Percentiles rank a stretch among this genome's conserved stretches.
phyloP scores from a whole-genome alignment of 2,797 vertebrate genomes.

The Manis pentadactyla region DNA sequence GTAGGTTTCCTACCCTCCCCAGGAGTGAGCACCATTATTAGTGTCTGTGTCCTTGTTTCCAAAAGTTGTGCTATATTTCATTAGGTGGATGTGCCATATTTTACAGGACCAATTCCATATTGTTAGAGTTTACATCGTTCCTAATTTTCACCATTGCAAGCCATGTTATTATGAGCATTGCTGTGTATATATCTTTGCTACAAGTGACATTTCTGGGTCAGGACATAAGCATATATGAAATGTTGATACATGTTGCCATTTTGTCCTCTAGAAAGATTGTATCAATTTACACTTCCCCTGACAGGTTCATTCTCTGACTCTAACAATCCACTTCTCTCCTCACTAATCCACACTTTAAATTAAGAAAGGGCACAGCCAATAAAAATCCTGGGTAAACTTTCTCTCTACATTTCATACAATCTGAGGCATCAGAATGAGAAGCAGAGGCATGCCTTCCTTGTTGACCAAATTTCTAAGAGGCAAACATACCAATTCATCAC shows the following conservation, averaged over 20 bases:
- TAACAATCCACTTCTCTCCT: not conserved
- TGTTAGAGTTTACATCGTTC: not conserved
- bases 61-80: not conserved
- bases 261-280: not conserved
- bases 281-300: not conserved
- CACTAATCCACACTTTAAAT: not conserved
- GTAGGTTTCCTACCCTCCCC: not conserved
- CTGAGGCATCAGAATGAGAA: not conserved
- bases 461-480: not conserved
- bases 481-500: not conserved
- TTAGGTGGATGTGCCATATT: fast-evolving
- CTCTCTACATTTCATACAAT: not conserved
- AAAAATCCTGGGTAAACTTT: not conserved
- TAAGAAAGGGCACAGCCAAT: not conserved
- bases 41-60: not conserved
- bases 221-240: not conserved
- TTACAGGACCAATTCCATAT: not conserved
- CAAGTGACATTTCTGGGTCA: not conserved
- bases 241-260: not conserved
- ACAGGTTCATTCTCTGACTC: not conserved
- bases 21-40: not conserved
- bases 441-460: not conserved
- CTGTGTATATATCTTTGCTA: not conserved
- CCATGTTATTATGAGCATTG: not conserved
- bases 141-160: not conserved